Conservation (phyloP, 2,888 invertebrate species). For the Euplexia lucipara region DNA sequence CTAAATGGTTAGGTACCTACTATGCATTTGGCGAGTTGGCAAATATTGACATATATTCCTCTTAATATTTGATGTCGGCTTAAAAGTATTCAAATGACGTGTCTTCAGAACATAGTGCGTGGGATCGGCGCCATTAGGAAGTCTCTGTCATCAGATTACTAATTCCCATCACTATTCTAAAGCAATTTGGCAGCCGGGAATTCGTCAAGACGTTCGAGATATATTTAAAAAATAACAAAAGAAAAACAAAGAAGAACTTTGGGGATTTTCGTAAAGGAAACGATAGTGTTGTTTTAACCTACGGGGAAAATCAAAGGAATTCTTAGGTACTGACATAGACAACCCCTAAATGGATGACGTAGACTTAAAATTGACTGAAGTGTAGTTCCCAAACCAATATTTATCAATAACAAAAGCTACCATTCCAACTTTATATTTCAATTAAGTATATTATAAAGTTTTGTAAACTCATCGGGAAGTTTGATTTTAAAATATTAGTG, state of each 20-base stretch:
- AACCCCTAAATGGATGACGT: neutral
- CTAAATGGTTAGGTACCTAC: too few species aligned
- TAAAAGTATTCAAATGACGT: conserved; percentile 19
- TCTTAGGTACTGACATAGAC: neutral
- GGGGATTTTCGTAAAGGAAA: neutral
- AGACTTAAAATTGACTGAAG: neutral
- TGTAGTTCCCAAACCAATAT: neutral
- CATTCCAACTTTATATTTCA: neutral
- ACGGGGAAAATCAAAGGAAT: conserved; percentile 1
- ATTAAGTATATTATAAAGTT: neutral
- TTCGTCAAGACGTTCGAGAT: too few species aligned
- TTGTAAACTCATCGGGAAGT: neutral
- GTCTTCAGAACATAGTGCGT: conserved; percentile 8
- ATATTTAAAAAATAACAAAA: neutral
- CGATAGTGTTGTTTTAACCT: neutral
- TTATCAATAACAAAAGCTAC: neutral
- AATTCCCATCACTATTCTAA: conserved; percentile 26
- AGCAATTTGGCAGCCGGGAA: neutral
- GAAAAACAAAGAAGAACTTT: neutral
- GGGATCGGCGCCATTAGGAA: conserved; percentile 11
- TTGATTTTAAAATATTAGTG: neutral
- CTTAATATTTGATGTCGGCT: neutral
- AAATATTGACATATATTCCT: too few species aligned
- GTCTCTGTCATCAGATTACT: conserved; percentile 25
- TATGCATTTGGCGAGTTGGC: too few species aligned